Evolutionary conservation across 2,888 invertebrate species (phyloP).

Genomic region (Synergus japonicus): DNA sequence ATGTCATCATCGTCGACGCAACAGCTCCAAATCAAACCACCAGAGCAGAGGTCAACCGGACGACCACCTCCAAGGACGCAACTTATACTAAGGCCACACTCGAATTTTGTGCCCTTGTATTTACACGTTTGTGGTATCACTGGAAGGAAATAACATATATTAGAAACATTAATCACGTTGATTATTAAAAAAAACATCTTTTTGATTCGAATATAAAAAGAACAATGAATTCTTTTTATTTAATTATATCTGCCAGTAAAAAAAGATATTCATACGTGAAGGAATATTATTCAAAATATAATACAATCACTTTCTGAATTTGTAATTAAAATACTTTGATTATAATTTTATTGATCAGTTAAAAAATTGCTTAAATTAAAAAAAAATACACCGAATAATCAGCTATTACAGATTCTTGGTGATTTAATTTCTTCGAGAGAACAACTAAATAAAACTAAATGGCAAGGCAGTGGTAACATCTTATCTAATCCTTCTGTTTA

Average conservation of each 20-base stretch:
- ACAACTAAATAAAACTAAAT: slow-evolving; percentile 6
- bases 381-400: not conserved
- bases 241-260: not conserved
- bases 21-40: slow-evolving; percentile 96
- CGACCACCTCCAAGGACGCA: slow-evolving; percentile 93
- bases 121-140: slow-evolving; percentile 94
- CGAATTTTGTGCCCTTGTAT: slow-evolving; percentile 91
- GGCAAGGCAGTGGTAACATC: slow-evolving; percentile 6
- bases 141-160: slow-evolving; percentile 73
- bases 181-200: not conserved
- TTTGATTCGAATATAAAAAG: not conserved
- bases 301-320: not conserved
- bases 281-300: not conserved
- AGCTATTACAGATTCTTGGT: not conserved
- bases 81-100: slow-evolving; percentile 93
- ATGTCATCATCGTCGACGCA: slow-evolving; percentile 87
- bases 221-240: not conserved
- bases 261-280: not conserved
- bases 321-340: no score
- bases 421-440: not conserved
- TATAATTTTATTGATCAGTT: no score
- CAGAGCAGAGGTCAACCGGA: slow-evolving; percentile 93
- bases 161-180: not conserved
- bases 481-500: not conserved
- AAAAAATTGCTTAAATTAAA: no score